Conservation (phyloP, 1,140 invertebrate species). For the Pogonomyrmex barbatus region DNA sequence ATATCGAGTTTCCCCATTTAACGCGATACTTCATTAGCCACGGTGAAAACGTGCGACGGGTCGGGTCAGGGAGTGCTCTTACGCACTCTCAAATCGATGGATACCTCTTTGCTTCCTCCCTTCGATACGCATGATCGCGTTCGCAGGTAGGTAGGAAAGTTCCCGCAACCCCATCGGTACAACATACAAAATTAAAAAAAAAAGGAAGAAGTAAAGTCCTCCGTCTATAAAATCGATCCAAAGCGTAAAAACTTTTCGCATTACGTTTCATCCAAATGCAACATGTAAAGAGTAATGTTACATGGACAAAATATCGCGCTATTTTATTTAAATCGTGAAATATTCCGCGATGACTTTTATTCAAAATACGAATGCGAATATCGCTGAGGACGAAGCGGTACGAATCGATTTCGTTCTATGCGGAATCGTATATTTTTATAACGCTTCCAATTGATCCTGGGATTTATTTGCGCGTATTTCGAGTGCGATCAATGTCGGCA, state of each 20-base stretch:
- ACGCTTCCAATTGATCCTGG: not conserved
- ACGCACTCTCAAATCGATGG: conserved; percentile 53
- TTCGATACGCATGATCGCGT: not conserved
- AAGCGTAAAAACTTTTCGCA: too few relatives aligned
- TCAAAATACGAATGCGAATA: not conserved
- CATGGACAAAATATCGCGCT: too few relatives aligned
- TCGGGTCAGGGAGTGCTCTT: conserved; percentile 61
- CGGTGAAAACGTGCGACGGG: conserved; percentile 69
- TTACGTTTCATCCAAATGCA: too few relatives aligned
- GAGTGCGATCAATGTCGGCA: conserved; percentile 23
- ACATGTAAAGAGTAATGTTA: too few relatives aligned
- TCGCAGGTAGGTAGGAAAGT: not conserved
- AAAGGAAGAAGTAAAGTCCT: not conserved
- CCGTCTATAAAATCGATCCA: too few relatives aligned
- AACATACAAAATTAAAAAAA: conserved; percentile 30
- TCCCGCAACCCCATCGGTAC: not conserved
- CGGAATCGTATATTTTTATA: not conserved
- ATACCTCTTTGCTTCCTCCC: conserved; percentile 14
- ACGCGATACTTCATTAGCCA: conserved; percentile 82
- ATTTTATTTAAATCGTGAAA: not conserved
- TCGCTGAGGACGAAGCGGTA: not conserved
- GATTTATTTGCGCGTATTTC: not conserved
- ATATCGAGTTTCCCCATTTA: conserved; percentile 79
- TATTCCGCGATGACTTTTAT: not conserved
- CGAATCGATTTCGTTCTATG: not conserved